A percentile compares a stretch with the other conserved stretches of the same genome.
These are phyloP conservation scores for Acipenser ruthenus DNA, from an alignment of 2,797 vertebrate genomes.

Conservation along the genomic window DNA sequence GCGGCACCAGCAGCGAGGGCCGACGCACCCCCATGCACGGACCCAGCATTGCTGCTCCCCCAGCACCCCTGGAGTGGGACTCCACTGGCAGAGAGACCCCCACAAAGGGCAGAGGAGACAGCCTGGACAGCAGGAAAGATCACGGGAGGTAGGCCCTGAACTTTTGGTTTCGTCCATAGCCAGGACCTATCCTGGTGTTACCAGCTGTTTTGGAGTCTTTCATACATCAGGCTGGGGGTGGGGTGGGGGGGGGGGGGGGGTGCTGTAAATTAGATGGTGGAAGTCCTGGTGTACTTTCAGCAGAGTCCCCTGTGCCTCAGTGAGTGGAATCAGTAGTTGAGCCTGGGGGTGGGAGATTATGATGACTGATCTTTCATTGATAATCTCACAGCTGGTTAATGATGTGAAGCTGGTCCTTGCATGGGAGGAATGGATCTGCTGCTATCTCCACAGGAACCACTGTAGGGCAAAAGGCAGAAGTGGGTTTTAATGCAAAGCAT, in stretches of 20 bases:
- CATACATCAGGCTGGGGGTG: slow-evolving; percentile 9
- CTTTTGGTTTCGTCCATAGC: slow-evolving; percentile 35
- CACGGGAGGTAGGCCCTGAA: slow-evolving; percentile 58
- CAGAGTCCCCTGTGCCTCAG: background rate
- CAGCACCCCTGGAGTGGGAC: slow-evolving; percentile 12
- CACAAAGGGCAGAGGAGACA: slow-evolving; percentile 28
- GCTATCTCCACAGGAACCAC: background rate
- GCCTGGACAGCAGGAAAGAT: slow-evolving; percentile 54
- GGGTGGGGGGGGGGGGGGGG: slow-evolving; percentile 5
- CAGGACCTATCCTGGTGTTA: slow-evolving; percentile 20
- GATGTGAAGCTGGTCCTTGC: background rate
- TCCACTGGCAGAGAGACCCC: slow-evolving; percentile 27
- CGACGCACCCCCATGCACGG: slow-evolving; percentile 51
- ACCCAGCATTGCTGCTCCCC: slow-evolving; percentile 32
- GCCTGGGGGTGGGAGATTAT: too few relatives aligned
- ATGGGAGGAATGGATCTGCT: background rate
- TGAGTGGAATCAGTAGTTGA: background rate
- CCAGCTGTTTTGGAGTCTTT: slow-evolving; percentile 31
- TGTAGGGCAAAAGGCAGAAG: background rate
- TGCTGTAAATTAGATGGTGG: too few relatives aligned
- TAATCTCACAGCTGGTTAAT: background rate
- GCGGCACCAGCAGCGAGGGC: slow-evolving; percentile 52
- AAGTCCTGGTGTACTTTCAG: background rate
- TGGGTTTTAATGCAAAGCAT: background rate
- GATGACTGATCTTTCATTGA: background rate